Conservation (phyloP, 1,140 invertebrate species). For the Drosophila tani region DNA sequence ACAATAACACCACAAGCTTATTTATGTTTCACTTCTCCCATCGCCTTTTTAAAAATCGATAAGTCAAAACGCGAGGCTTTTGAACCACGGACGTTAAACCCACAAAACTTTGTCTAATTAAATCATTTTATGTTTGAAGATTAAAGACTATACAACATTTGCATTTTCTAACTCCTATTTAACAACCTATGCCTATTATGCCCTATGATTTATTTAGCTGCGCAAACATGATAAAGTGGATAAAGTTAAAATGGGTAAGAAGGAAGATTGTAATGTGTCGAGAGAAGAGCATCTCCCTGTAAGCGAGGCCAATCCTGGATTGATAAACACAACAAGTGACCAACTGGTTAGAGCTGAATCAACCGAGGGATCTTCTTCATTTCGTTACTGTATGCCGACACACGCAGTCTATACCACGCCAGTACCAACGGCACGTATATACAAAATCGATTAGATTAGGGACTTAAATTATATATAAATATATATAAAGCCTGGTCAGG, state of each 20-base stretch:
- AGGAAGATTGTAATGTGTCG: constrained; percentile 46
- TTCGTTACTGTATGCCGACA: constrained; percentile 87
- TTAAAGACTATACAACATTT: constrained; percentile 2
- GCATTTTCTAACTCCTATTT: constrained; percentile 34
- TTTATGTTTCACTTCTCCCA: not conserved
- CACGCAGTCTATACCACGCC: constrained; percentile 86
- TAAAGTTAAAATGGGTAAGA: constrained; percentile 57
- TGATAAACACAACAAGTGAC: constrained; percentile 24
- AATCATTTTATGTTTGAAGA: not conserved
- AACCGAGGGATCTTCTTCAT: constrained; percentile 78
- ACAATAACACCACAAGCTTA: no score
- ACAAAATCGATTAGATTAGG: constrained; percentile 13
- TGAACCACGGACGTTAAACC: not conserved
- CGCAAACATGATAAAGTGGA: constrained; percentile 77
- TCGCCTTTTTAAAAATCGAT: not conserved
- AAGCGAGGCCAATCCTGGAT: constrained; percentile 29
- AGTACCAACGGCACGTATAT: constrained; percentile 87
- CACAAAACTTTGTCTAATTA: not conserved
- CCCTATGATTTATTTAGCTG: constrained; percentile 69
- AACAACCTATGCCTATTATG: constrained; percentile 47
- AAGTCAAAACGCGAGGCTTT: no score
- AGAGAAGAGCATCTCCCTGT: constrained; percentile 28
- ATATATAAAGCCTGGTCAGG: constrained; percentile 7
- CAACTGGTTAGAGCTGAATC: constrained; percentile 47
- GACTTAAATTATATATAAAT: not conserved